Base-by-base conservation (phyloP, 1,140 invertebrate genomes). In the Homarus americanus region DNA sequence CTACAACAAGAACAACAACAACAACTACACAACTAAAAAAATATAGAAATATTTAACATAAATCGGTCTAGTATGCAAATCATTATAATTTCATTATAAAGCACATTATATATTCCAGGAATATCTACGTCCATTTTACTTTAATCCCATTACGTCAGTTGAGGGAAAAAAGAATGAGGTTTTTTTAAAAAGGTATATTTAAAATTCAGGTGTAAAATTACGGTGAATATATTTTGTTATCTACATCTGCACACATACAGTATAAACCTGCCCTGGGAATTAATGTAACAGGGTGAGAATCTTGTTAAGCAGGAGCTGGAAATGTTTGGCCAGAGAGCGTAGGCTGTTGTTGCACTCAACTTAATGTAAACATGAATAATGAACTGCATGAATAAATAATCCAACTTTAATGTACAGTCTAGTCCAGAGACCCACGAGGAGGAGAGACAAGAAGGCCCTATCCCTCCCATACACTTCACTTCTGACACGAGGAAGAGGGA, bases 291-390 rank as follows among this genome's bases (percentile, higher is more conserved):
- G 9, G 24, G n/a, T 28, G n/a, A 28, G 63, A 28, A 28, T 28
- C 63, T 28, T 28, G 63, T 69, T 69, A 32, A 69, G 63, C n/a
- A 69, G 32, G 28, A 69, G 63, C 12, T 69, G 63, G 63, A 5
- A 28, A 69, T 69, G 24, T 15, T 9, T 9, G 53, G 53, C 9
- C 9, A 58, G 10, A 69, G 63, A 5, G 24, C 4, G 63, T 28
- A 69, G 63, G 63, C n/a, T 28, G 63, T 69, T 69, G 63, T 69
- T 69, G 63, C 63, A 69, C 63, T 69, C 63, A 69, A 32, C 63
- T 20, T 69, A 69, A 69, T 69, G 63, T 69, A 69, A 69, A 69
- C 63, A 69, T 69, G 63, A 69, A 69, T 69, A 69, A 69, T 69
- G 63, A 69, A 69, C 63, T 32, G 63, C 28, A 69, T 69, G 63